Evolutionary conservation across 2,888 invertebrate species (phyloP), one percentile per base, ranked within the genome.

Genomic region (Mayetiola destructor): DNA sequence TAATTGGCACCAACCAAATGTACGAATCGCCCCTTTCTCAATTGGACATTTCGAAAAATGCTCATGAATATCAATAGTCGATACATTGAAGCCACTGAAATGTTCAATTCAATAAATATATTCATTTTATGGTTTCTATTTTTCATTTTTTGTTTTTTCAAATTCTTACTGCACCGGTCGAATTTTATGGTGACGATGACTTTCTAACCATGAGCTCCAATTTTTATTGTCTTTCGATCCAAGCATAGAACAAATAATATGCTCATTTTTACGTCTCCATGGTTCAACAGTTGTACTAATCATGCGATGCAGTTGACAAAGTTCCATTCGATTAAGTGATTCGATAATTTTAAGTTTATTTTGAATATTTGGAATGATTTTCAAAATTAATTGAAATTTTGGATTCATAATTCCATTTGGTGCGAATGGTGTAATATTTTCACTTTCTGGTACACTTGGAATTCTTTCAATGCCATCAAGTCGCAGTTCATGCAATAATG

Each of bases 1-100:
- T 12, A 12, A 32, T 9, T 32, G 12, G 32, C 6, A 32, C 32
- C 6, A 32, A 59, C 59, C 48, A 23, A 56, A 71, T 0, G 81
- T 80, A 64, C 78, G 74, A 10, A 84, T 71, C 0, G 82, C 79
- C 1, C 85, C 85, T 35, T 76, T 74, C 72, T 84, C 83, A 59
- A 80, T 73, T 0, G 84, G 82, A 65, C 84, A 84, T 62, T 75
- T 56, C 6, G 63, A 64, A 14, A 61, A 14, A 30, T n/a, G n/a
- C n/a, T n/a, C n/a, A n/a, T n/a, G n/a, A n/a, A n/a, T n/a, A n/a
- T n/a, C n/a, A n/a, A n/a, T n/a, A n/a, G n/a, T n/a, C n/a, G n/a
- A n/a, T n/a, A n/a, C n/a, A n/a, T n/a, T n/a, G n/a, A n/a, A n/a
- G n/a, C n/a, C n/a, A n/a, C n/a, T n/a, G n/a, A n/a, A n/a, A n/a